Evolutionary conservation across 2,888 invertebrate genomes (phyloP), one percentile per base, ranked within the genome.

Genomic region (Podotricha telesiphe): DNA sequence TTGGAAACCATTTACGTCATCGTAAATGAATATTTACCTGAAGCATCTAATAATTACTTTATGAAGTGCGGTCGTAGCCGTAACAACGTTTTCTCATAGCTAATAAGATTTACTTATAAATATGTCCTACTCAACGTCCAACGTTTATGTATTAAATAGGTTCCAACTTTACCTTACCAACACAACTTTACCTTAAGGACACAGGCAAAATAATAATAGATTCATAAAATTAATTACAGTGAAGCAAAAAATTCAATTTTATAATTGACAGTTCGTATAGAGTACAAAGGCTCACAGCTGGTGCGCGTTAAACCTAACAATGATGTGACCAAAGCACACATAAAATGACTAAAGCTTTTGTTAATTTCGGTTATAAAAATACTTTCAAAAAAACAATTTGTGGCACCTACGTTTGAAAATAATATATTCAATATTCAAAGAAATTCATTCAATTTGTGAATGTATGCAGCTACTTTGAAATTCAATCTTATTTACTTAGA

Each of bases 51-150:
- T 68, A 68, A 64, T 64, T 50, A 40, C 64, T 64, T 68, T 68
- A 64, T 20, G 48, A 48, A 51, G 50, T 40, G 68, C 40, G 58
- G 58, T 40, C 58, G 58, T 45, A 13, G 19, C 58, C 59, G 48
- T 58, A 58, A 68, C 48, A 48, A 62, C 28, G 51, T 68, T 68
- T 51, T 58, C 55, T 50, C 59, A 37, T 47, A 34, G 37, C 28
- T 70, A 67, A 56, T 68, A 55, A 62, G 58, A 69, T 61, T 58
- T 65, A 42, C 42, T 50, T 62, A 63, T 62, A 61, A 48, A 69
- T 37, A 28, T 34, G 13, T 62, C 4, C 17, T 37, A 47, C 34
- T 62, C 34, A 34, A 20, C 62, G 48, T 62, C 28, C 62, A 8
- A 62, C 19, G 7, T 34, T 48, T 28, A 48, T 48, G 8, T 7